Evolutionary conservation across 2,113 vertebrate species (phyloP).

Genomic region (Heptranchias perlo): DNA sequence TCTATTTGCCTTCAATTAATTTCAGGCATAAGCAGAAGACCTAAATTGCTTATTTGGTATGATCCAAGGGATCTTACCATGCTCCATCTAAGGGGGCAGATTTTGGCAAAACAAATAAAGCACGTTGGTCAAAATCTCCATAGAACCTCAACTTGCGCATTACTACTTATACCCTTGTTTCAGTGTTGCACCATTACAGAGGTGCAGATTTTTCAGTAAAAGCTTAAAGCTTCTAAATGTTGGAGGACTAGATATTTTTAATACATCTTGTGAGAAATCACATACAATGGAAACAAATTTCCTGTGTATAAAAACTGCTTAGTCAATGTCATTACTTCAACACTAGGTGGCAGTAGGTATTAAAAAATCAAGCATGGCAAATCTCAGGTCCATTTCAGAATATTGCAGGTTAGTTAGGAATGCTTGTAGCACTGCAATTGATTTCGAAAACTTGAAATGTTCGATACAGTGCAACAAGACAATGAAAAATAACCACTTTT

Average conservation of each 20-base stretch:
- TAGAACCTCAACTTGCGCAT: not conserved
- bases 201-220: not conserved
- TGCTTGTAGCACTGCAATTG: not conserved
- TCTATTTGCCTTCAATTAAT: too few species aligned
- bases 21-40: too few species aligned
- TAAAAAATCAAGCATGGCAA: not conserved
- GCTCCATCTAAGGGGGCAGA: not conserved
- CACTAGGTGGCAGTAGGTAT: constrained; percentile 2
- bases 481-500: too few species aligned
- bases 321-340: not conserved
- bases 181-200: not conserved
- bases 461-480: not conserved
- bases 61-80: not conserved
- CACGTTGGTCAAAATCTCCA: not conserved
- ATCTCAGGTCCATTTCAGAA: not conserved
- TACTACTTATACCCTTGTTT: not conserved
- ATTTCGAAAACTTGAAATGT: not conserved
- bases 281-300: not conserved
- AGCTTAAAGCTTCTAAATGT: not conserved
- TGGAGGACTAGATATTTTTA: not conserved
- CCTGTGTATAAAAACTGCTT: not conserved
- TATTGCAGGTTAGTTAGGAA: not conserved
- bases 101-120: not conserved
- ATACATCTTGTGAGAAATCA: not conserved
- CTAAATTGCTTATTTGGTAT: not conserved